Conservation (phyloP, 2,888 invertebrate genomes). For the Cheilosia urbana region DNA sequence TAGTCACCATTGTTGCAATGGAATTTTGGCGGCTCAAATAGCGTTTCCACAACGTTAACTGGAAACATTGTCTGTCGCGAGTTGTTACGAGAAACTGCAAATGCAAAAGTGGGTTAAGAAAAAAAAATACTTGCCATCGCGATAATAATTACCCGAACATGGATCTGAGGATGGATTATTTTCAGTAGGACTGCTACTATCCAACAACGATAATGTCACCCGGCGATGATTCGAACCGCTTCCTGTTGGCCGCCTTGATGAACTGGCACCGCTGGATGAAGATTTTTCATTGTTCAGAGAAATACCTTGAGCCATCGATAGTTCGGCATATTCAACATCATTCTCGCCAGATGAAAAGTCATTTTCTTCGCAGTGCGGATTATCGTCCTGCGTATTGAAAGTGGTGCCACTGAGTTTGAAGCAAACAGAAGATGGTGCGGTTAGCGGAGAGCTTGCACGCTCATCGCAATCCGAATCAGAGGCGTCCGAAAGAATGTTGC, state of each 20-base stretch:
- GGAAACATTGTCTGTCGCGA: conserved; percentile 74
- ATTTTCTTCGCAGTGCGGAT: conserved; percentile 85
- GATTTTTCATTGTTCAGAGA: conserved; percentile 55
- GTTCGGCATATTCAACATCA: conserved; percentile 88
- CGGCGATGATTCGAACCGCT: conserved; percentile 41
- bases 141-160: conserved; percentile 32
- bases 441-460: conserved; percentile 84
- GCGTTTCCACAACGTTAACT: conserved; percentile 76
- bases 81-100: conserved; percentile 28
- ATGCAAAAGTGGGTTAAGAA: not conserved
- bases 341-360: conserved; percentile 93
- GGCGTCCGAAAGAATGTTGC: conserved; percentile 85
- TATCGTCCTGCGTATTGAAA: conserved; percentile 50
- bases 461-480: conserved; percentile 92
- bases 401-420: conserved; percentile 52
- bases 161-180: conserved; percentile 39
- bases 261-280: conserved; percentile 38
- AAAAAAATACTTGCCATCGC: not conserved
- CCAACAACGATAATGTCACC: conserved; percentile 44
- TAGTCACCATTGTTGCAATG: conserved; percentile 56
- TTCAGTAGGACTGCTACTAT: conserved; percentile 63
- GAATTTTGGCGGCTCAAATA: conserved; percentile 77
- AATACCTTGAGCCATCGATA: conserved; percentile 85
- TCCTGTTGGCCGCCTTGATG: conserved; percentile 34
- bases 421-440: conserved; percentile 26